phyloP scores from a whole-genome alignment of 1,140 invertebrate species.

The Sinella curviseta region DNA sequence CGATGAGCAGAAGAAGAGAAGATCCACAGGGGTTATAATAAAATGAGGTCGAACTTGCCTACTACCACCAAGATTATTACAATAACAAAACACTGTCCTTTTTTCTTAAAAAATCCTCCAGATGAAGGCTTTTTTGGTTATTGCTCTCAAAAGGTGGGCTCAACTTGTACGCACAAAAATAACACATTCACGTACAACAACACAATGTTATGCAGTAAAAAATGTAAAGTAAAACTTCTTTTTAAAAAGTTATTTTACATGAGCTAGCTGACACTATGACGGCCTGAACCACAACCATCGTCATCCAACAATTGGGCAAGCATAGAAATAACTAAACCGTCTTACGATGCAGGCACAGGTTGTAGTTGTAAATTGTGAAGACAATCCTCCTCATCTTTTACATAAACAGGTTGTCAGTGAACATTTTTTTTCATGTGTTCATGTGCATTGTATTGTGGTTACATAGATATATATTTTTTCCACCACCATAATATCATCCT shows the following conservation, averaged over 20 bases:
- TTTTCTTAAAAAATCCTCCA: neutral
- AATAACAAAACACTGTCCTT: neutral
- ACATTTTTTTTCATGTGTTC: neutral
- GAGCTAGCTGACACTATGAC: neutral
- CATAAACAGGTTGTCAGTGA: slow-evolving; percentile 14
- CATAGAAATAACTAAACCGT: slow-evolving; percentile 13
- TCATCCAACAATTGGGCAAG: slow-evolving; percentile 21
- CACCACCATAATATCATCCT: neutral
- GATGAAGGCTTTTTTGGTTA: too few species aligned
- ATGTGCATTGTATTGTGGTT: neutral
- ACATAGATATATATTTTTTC: neutral
- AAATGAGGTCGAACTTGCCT: neutral
- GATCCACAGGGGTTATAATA: neutral
- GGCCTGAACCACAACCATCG: neutral
- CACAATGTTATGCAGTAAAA: neutral
- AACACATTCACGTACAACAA: too few species aligned
- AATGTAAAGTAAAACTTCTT: neutral
- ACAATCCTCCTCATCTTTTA: neutral
- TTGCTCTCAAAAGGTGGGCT: neutral
- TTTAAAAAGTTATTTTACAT: neutral
- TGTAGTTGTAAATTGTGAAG: slow-evolving; percentile 14
- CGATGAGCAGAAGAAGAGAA: neutral
- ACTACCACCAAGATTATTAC: neutral
- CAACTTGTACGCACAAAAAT: too few species aligned
- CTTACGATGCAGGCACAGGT: slow-evolving; percentile 13